Conservation (phyloP, 2,113 vertebrate genomes). For the Equus quagga region DNA sequence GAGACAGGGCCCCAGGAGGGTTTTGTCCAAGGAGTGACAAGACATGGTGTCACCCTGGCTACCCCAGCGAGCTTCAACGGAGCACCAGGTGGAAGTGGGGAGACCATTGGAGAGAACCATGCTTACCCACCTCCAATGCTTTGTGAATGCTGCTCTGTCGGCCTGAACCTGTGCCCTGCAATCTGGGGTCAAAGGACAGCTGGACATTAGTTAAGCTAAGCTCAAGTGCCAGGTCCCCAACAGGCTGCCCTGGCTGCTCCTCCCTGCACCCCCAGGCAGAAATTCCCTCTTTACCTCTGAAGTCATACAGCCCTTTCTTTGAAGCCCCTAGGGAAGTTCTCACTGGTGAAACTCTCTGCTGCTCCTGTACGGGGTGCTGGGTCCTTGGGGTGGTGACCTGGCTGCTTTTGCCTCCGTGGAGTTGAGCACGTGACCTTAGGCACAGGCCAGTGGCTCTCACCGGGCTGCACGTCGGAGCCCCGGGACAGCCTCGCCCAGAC, state of each 20-base stretch:
- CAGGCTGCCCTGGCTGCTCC: no score
- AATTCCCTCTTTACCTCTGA: neutral
- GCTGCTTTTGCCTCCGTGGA: neutral
- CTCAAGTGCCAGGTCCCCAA: no score
- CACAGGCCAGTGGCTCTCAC: no score
- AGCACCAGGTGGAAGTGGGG: neutral
- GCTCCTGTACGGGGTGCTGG: neutral
- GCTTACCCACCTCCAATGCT: rapidly evolving
- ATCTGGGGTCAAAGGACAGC: neutral
- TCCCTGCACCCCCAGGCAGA: neutral
- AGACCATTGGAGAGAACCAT: rapidly evolving
- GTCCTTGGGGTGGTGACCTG: neutral
- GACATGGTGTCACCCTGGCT: neutral
- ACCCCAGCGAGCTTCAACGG: neutral
- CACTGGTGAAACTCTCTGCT: neutral
- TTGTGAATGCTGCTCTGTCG: no score
- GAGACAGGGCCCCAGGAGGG: neutral
- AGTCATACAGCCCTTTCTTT: neutral
- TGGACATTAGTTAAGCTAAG: neutral
- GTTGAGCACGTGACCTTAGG: rapidly evolving
- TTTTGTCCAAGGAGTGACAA: neutral
- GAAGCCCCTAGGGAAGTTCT: neutral
- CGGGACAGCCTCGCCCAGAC: neutral
- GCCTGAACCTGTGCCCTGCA: no score
- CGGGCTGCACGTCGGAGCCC: neutral